Evolutionary conservation across 2,113 vertebrate genomes (phyloP).

Genomic region (Tor tambroides): DNA sequence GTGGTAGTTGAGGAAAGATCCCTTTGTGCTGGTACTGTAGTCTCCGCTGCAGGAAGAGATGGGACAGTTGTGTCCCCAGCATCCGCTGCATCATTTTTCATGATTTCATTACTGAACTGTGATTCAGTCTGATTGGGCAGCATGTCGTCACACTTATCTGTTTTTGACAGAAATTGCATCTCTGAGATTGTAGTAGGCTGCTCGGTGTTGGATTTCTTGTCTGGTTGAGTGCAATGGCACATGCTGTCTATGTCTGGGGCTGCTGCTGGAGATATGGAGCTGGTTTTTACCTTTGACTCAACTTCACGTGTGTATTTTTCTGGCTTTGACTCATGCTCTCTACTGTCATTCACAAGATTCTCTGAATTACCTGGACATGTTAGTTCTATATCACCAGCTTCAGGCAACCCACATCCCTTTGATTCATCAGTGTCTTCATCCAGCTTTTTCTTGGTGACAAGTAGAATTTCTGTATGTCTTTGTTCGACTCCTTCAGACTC

Average conservation of each 20-base stretch:
- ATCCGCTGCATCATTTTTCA: constrained; percentile 14
- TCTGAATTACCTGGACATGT: constrained; percentile 26
- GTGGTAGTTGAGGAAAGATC: constrained; percentile 14
- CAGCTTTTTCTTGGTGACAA: constrained; percentile 11
- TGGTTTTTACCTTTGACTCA: constrained; percentile 20
- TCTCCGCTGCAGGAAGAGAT: constrained; percentile 46
- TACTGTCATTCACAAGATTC: background rate
- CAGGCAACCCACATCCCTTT: constrained; percentile 24
- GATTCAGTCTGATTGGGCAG: constrained; percentile 52
- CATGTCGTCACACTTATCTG: constrained; percentile 37
- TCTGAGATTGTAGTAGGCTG: constrained; percentile 23
- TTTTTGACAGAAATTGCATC: constrained; percentile 49
- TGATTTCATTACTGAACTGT: constrained; percentile 27
- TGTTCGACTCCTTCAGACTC: constrained; percentile 30
- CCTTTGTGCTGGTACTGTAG: constrained; percentile 23
- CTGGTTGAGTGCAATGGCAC: background rate
- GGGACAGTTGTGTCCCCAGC: background rate
- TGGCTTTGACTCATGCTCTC: constrained; percentile 21
- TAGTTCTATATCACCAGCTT: constrained; percentile 14
- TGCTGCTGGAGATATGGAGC: constrained; percentile 12
- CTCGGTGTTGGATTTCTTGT: constrained; percentile 6
- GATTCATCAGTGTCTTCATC: background rate
- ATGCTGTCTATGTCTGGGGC: background rate
- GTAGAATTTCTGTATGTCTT: constrained; percentile 38
- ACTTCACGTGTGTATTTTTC: constrained; percentile 25